Evolutionary conservation across 2,113 vertebrate genomes (phyloP).

Genomic region (Clarias macrocephalus): DNA sequence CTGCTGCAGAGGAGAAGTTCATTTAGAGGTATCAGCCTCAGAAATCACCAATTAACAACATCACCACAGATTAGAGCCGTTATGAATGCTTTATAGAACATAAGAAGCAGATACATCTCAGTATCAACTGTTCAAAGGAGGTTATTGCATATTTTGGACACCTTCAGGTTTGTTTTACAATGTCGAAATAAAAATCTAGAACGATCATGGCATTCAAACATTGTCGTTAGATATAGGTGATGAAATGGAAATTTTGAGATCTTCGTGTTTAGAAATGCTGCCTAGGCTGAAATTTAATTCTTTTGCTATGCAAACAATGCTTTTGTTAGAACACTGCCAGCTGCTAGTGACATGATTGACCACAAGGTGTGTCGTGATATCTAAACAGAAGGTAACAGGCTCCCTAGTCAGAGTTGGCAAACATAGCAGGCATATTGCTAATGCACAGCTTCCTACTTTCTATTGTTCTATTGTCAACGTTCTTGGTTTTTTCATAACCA

Average conservation of each 20-base stretch:
- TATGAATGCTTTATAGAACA: no score
- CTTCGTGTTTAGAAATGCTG: background rate
- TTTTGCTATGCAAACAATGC: slow-evolving; percentile 7
- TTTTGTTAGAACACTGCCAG: background rate
- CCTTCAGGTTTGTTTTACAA: no score
- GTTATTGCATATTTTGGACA: no score
- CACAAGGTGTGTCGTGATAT: background rate
- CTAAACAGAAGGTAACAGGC: background rate
- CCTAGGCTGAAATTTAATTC: no score
- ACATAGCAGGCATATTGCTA: background rate
- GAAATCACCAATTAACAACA: no score
- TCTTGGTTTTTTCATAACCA: background rate
- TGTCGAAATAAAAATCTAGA: no score
- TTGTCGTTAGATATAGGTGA: background rate
- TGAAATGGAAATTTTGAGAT: background rate
- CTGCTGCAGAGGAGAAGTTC: no score
- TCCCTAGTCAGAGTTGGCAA: background rate
- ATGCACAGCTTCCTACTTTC: background rate
- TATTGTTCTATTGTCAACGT: background rate
- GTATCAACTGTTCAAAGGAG: no score
- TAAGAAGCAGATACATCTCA: no score
- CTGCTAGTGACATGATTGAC: background rate
- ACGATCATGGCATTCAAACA: no score
- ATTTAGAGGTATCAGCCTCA: no score
- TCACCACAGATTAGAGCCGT: no score